Base-by-base conservation (phyloP, 1,140 invertebrate genomes). In the Pentalonia nigronervosa region DNA sequence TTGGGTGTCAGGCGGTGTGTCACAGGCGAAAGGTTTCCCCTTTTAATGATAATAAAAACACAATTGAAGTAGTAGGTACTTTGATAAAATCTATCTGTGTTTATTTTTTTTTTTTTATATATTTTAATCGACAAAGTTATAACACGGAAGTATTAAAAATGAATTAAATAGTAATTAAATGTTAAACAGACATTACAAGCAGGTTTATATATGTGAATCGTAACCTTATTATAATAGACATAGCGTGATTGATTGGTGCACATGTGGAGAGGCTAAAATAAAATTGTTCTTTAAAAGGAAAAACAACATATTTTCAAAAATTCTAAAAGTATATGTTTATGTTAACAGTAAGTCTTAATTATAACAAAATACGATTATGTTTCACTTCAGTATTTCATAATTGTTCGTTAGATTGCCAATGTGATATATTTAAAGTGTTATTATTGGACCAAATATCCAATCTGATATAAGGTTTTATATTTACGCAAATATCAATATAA, bases 131-230 rank as follows among this genome's bases (percentile, higher is more conserved):
- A 76, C n/a, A 67, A n/a, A 76, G 11, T n/a, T n/a, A 14, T n/a
- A n/a, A 76, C 60, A 76, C 60, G 60, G n/a, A n/a, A 76, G 60
- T 76, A 76, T 76, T 76, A 76, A 76, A 76, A 76, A 76, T 76
- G 60, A 76, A 76, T 76, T 76, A 76, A 76, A 76, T 76, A 76
- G 60, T 76, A 76, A 76, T 76, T 76, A 76, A 76, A n/a, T 76
- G 14, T 76, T n/a, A 7, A 76, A 76, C 25, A 14, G 60, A 76
- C 60, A 30, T 76, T n/a, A 14, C 60, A n/a, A 4, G 60, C n/a
- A n/a, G 60, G 14, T 7, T 67, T 76, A 34, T n/a, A 7, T 6
- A n/a, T 76, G 14, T 76, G n/a, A 76, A 76, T 34, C 60, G 60
- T 76, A 14, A 76, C 41, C 41, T 41, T n/a, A n/a, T 76, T 76